phyloP scores from a whole-genome alignment of 2,888 invertebrate species.

The Gastrophysa polygoni region DNA sequence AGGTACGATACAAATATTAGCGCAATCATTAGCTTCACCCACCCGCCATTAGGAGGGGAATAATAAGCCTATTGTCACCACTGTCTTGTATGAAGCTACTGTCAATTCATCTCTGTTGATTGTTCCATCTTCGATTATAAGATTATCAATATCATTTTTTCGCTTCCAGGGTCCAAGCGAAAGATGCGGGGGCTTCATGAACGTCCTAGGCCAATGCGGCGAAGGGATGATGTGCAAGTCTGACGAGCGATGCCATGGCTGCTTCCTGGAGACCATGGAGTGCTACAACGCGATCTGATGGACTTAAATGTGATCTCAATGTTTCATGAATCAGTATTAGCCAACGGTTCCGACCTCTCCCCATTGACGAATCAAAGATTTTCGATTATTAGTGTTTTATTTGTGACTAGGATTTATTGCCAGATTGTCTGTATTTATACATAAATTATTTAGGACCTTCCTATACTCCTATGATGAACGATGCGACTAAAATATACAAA shows the following conservation, averaged over 20 bases:
- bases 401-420: conserved; percentile 25
- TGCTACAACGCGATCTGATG: conserved; percentile 37
- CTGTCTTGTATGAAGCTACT: too few relatives aligned
- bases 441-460: conserved; percentile 28
- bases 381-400: conserved; percentile 30
- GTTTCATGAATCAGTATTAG: conserved; percentile 42
- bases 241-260: conserved; percentile 55
- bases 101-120: too few relatives aligned
- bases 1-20: too few relatives aligned
- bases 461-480: conserved; percentile 18
- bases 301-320: conserved; percentile 35
- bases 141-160: neutral
- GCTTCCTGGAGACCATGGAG: conserved; percentile 49
- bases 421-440: conserved; percentile 30
- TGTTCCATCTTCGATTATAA: too few relatives aligned
- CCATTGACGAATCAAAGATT: conserved; percentile 19
- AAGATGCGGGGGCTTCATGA: conserved; percentile 50
- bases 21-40: too few relatives aligned
- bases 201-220: conserved; percentile 51
- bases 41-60: too few relatives aligned
- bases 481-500: conserved; percentile 28
- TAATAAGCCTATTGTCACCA: too few relatives aligned
- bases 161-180: conserved; percentile 53
- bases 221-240: conserved; percentile 52
- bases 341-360: conserved; percentile 23